Base-by-base conservation (phyloP, 1,140 invertebrate species). In the Papilio machaon region DNA sequence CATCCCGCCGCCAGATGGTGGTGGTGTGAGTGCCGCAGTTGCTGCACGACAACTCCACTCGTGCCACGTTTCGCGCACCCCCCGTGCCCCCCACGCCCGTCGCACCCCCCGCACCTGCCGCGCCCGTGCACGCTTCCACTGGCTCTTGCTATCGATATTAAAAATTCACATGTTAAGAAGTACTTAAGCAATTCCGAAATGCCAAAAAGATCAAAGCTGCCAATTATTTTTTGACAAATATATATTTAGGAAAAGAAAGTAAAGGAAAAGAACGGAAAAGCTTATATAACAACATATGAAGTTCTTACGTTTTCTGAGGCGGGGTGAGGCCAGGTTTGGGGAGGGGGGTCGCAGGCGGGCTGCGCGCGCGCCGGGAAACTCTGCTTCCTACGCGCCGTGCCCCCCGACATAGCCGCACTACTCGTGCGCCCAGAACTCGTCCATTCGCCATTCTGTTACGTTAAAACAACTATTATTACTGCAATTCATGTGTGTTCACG, bases 1-100 rank as follows among this genome's bases (percentile, higher is more conserved):
- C 96, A 93, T 98, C 98, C 84, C 98, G 95, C 88, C 98, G 95
- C 98, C 98, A 99, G 79, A 99, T 98, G 1, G 98, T 99, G 35
- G 98, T 99, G 15, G 97, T 98, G 91, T 97, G 96, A 0, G 98
- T 99, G 73, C 97, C 97, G 92, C 97, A 98, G 94, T 98, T 98
- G 83, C 96, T 97, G 92, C 97, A 98, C 17, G 96, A 95, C 87
- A 97, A 95, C 88, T 97, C 97, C 49, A 97, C 96, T 82, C 96
- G 94, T 79, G 95, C 91, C 35, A 91, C 91, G 54, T 84, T 86
- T 54, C 89, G 80, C 54, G 81, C 83, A 35, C 75, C 52, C 60
- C 82, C 95, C 79, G 95, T 91, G 64, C 82, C 95, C 79, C 95
- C 91, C 75, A 93, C 91, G 30, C 80, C 77, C 19, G 80, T 43